Percentiles rank a stretch among this genome's conserved stretches.
Evolutionary conservation across 2,113 vertebrate genomes (phyloP).

Genomic region (Emydocephalus ijimae): DNA sequence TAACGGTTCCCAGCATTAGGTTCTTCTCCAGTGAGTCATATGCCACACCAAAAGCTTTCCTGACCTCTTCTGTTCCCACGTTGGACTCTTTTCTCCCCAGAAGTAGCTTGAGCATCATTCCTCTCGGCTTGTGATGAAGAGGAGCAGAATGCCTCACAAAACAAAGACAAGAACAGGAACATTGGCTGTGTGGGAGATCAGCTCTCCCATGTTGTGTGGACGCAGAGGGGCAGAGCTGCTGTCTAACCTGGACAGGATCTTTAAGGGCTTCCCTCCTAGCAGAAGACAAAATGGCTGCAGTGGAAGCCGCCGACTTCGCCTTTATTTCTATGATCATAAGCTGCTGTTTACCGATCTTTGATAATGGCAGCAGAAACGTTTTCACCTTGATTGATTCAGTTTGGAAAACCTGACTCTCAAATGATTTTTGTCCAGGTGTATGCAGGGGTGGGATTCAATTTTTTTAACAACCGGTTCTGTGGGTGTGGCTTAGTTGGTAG

Average conservation of each 20-base stretch:
- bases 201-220: not conserved
- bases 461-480: too few relatives aligned
- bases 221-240: not conserved
- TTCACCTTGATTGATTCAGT: not conserved
- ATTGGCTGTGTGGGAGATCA: not conserved
- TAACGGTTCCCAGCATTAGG: too few relatives aligned
- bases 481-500: too few relatives aligned
- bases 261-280: not conserved
- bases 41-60: not conserved
- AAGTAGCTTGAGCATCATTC: not conserved
- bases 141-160: not conserved
- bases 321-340: not conserved
- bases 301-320: not conserved
- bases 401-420: not conserved
- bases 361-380: not conserved
- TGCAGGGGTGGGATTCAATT: too few relatives aligned
- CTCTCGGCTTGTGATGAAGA: not conserved
- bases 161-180: not conserved
- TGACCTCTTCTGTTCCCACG: not conserved
- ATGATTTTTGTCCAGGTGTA: not conserved
- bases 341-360: not conserved
- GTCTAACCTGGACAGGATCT: not conserved
- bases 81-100: not conserved
- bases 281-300: not conserved
- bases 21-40: too few relatives aligned